phyloP scores from a whole-genome alignment of 2,888 invertebrate genomes.

The Rambutsinella grinnellia region DNA sequence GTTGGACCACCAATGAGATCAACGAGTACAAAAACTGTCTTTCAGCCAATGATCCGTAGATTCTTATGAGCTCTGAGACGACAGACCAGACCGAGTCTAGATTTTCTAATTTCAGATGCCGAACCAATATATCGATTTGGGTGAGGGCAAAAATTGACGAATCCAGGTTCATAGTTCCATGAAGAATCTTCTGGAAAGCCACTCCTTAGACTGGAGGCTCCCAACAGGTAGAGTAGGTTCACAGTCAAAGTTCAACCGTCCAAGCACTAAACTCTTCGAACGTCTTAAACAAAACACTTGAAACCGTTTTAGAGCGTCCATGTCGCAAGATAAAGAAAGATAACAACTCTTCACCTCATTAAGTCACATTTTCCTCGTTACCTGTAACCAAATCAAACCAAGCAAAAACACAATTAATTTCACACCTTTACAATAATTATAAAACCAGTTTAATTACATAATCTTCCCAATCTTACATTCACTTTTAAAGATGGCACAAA shows the following conservation, averaged over 20 bases:
- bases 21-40: slow-evolving; percentile 63
- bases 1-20: slow-evolving; percentile 61
- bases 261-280: slow-evolving; percentile 46
- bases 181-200: slow-evolving; percentile 65
- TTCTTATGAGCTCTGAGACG: slow-evolving; percentile 56
- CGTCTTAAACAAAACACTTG: slow-evolving; percentile 52
- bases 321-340: slow-evolving; percentile 51
- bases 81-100: slow-evolving; percentile 58
- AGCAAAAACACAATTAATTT: too few species aligned
- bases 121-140: slow-evolving; percentile 73
- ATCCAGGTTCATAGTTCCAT: slow-evolving; percentile 71
- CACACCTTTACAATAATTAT: too few species aligned
- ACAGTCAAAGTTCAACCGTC: slow-evolving; percentile 55
- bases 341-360: slow-evolving; percentile 47
- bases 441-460: too few species aligned
- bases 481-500: too few species aligned
- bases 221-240: slow-evolving; percentile 52
- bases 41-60: slow-evolving; percentile 62
- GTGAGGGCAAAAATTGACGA: slow-evolving; percentile 73
- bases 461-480: too few species aligned
- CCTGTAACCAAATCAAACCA: slow-evolving; percentile 11
- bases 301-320: slow-evolving; percentile 59
- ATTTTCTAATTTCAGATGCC: slow-evolving; percentile 69
- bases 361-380: slow-evolving; percentile 39
- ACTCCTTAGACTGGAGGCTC: slow-evolving; percentile 59